Percentiles rank a stretch among this genome's conserved stretches.
phyloP scores from a whole-genome alignment of 2,797 vertebrate genomes.

The Mareca strepera region DNA sequence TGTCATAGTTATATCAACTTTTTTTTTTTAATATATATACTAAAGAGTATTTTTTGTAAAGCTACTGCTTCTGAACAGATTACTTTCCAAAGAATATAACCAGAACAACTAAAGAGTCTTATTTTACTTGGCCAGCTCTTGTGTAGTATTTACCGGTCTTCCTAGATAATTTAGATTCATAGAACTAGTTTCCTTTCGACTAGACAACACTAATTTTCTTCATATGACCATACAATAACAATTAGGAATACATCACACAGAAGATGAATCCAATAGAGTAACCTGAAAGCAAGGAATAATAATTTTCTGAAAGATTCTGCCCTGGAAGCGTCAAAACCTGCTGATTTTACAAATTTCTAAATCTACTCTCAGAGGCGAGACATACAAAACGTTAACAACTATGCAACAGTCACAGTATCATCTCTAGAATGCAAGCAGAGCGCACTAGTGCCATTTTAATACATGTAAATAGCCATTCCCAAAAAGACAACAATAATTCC shows the following conservation, averaged over 20 bases:
- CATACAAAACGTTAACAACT: background rate
- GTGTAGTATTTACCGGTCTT: background rate
- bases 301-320: background rate
- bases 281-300: background rate
- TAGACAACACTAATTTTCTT: background rate
- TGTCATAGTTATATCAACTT: background rate
- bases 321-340: background rate
- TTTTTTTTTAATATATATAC: background rate
- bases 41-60: background rate
- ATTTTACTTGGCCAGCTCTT: background rate
- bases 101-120: background rate
- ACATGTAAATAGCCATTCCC: background rate
- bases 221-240: background rate
- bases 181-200: background rate
- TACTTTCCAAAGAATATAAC: conserved; percentile 30
- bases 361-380: background rate
- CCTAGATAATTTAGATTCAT: background rate
- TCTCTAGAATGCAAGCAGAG: background rate
- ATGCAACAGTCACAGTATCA: background rate
- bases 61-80: background rate
- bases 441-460: background rate
- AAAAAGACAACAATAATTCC: background rate
- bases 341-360: background rate
- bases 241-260: background rate
- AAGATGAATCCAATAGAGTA: background rate